A percentile compares a stretch with the other conserved stretches of the same genome.
phyloP scores from a whole-genome alignment of 2,797 vertebrate genomes.

The Alectoris magna region DNA sequence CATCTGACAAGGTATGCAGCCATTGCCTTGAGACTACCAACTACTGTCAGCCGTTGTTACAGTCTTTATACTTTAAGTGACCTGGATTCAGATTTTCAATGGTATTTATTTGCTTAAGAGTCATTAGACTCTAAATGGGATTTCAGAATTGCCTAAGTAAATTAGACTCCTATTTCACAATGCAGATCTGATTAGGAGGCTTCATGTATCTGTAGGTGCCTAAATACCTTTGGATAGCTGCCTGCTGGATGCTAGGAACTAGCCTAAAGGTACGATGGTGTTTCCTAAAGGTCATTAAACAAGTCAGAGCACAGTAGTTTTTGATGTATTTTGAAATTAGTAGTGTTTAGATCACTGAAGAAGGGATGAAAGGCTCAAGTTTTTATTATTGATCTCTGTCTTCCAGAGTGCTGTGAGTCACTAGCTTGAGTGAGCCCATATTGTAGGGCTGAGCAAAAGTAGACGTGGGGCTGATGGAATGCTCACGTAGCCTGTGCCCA shows the following conservation, averaged over 20 bases:
- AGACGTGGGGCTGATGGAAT: neutral
- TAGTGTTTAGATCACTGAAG: neutral
- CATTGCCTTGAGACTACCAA: neutral
- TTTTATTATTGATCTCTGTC: neutral
- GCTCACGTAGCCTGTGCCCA: neutral
- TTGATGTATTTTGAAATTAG: neutral
- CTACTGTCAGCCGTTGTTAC: neutral
- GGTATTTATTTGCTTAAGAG: constrained; percentile 58
- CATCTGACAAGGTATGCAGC: neutral
- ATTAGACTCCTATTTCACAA: constrained; percentile 42
- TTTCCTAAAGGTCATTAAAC: neutral
- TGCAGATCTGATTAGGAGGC: constrained; percentile 33
- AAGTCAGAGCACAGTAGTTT: neutral
- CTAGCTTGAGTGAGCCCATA: neutral
- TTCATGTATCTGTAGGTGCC: neutral
- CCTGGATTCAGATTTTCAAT: constrained; percentile 27
- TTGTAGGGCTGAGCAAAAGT: neutral
- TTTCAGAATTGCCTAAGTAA: constrained; percentile 58
- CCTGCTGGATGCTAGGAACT: neutral
- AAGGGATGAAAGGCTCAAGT: neutral
- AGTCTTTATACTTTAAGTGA: constrained; percentile 34
- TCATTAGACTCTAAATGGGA: constrained; percentile 52
- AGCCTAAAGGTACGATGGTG: neutral
- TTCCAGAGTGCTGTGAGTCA: neutral
- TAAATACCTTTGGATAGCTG: constrained; percentile 10